These are phyloP conservation scores for Homalodisca vitripennis DNA, from an alignment of 1,140 invertebrate species.

Conservation along the genomic window DNA sequence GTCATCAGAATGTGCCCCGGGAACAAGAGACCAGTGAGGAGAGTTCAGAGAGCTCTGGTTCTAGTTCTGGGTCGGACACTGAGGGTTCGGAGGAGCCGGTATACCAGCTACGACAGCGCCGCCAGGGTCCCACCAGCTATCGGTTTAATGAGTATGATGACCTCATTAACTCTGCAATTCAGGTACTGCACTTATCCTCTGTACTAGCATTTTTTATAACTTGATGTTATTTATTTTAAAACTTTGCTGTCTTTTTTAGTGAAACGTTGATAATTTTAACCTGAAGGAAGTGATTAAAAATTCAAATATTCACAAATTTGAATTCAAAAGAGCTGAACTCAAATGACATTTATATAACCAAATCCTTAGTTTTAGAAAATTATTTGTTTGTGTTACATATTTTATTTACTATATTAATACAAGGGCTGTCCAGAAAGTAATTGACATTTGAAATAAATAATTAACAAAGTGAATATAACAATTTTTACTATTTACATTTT, in stretches of 20 bases:
- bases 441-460: background rate
- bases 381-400: background rate
- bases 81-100: constrained; percentile 61
- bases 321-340: too few relatives aligned
- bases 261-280: too few relatives aligned
- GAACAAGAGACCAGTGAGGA: background rate
- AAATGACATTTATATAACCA: too few relatives aligned
- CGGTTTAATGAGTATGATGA: constrained; percentile 91
- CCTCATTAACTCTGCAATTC: constrained; percentile 88
- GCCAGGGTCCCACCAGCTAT: constrained; percentile 75
- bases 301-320: too few relatives aligned
- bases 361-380: too few relatives aligned
- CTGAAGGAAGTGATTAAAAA: too few relatives aligned
- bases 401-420: background rate
- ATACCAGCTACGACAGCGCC: constrained; percentile 74
- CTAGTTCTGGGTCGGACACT: constrained; percentile 36
- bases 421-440: too few relatives aligned
- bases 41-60: background rate
- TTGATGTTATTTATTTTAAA: too few relatives aligned
- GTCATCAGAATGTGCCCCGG: constrained; percentile 33
- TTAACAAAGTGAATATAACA: background rate
- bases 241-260: too few relatives aligned
- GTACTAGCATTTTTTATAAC: too few relatives aligned
- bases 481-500: too few relatives aligned
- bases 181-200: too few relatives aligned